phyloP scores from a whole-genome alignment of 2,113 vertebrate genomes.

The Thinocorus orbignyianus region DNA sequence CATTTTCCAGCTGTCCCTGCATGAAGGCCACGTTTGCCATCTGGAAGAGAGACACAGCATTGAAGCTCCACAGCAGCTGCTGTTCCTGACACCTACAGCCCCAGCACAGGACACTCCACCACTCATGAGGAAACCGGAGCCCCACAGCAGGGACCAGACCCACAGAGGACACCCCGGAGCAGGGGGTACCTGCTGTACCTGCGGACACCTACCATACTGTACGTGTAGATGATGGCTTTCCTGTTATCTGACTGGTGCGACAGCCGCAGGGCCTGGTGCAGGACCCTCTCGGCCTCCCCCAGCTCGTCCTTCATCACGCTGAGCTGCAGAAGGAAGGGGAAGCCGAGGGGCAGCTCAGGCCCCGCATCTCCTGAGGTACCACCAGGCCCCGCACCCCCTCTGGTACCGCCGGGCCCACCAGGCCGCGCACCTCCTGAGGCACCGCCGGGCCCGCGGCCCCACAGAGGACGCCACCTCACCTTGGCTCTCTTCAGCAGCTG shows the following conservation, averaged over 20 bases:
- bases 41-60: constrained; percentile 63
- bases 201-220: constrained; percentile 74
- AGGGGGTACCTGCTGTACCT: background rate
- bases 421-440: too few relatives aligned
- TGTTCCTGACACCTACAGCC: accelerated
- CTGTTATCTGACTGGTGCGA: constrained; percentile 82
- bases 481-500: too few relatives aligned
- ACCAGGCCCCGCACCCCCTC: too few relatives aligned
- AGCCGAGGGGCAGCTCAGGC: too few relatives aligned
- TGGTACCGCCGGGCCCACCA: too few relatives aligned
- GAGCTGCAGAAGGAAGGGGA: constrained; percentile 73
- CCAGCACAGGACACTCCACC: too few relatives aligned
- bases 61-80: background rate
- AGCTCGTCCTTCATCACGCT: constrained; percentile 81
- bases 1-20: constrained; percentile 85
- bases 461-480: too few relatives aligned
- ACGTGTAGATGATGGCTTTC: constrained; percentile 88
- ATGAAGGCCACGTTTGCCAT: constrained; percentile 94
- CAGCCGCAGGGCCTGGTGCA: constrained; percentile 84
- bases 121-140: background rate
- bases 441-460: too few relatives aligned
- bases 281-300: constrained; percentile 77
- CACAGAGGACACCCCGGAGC: accelerated
- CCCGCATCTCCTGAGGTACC: too few relatives aligned
- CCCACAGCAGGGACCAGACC: background rate